Evolutionary conservation across 2,113 vertebrate genomes (phyloP).

Genomic region (Pseudopodoces humilis): DNA sequence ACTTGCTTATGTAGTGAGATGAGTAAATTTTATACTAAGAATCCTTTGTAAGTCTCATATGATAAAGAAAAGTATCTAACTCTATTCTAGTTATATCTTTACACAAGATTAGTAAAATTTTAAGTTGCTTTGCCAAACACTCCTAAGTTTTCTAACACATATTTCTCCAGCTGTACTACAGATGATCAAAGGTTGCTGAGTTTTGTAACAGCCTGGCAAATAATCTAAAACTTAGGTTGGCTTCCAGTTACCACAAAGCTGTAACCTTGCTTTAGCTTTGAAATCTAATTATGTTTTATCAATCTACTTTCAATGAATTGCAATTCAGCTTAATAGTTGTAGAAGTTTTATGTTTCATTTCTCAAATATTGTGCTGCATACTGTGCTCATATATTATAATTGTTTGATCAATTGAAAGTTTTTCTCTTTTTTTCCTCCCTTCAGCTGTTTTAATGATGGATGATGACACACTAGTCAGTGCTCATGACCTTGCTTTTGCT

Average conservation of each 20-base stretch:
- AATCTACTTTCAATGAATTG: background rate
- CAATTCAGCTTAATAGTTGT: background rate
- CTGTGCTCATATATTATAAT: background rate
- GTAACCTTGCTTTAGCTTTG: background rate
- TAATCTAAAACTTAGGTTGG: background rate
- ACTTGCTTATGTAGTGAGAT: background rate
- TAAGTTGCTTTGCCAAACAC: background rate
- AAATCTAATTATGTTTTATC: background rate
- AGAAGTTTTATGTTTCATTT: background rate
- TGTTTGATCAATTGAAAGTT: background rate
- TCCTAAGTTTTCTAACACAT: background rate
- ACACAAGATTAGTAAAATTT: background rate
- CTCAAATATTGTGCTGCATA: background rate
- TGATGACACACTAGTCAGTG: conserved; percentile 90
- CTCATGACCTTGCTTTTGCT: conserved; percentile 89
- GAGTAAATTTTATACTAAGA: background rate
- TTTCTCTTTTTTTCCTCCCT: background rate
- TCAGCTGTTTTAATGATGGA: conserved; percentile 93
- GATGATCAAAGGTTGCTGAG: background rate
- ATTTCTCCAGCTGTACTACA: background rate
- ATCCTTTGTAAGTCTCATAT: background rate
- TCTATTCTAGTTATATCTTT: background rate
- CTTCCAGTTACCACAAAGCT: background rate
- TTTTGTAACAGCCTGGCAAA: background rate
- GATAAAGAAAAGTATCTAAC: background rate